Evolutionary conservation across 2,888 invertebrate species (phyloP), one percentile per base, ranked within the genome.

Genomic region (Agrenia bidenticulata): DNA sequence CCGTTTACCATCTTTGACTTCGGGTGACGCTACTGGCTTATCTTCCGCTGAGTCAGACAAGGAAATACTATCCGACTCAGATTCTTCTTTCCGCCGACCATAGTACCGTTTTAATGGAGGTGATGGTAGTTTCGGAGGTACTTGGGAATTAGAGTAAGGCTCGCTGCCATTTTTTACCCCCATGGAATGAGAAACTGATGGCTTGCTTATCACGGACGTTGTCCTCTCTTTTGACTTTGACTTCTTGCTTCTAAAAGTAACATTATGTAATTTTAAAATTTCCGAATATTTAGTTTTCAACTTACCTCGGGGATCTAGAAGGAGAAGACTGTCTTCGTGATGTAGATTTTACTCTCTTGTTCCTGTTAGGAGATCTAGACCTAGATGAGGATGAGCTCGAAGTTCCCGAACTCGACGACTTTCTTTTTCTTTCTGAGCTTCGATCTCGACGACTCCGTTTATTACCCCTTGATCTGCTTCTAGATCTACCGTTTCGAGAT

Each of bases 71-170:
- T 67, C 66, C 15, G 55, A 55, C n/a, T 63, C 60, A 53, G 54
- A 39, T 45, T 41, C 9, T 76, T 70, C 5, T 70, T 71, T 27
- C 69, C 72, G 59, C 59, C 70, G 61, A 60, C 72, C 66, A 61
- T 78, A 78, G 58, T 77, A 77, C 1, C 77, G 64, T 41, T 74
- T 75, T 7, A 76, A 63, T n/a, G 77, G 77, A 45, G 77, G 77
- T 7, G 72, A 70, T n/a, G 72, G 66, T 27, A 67, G 55, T 51
- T 55, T 70, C 11, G 58, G 39, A 19, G 60, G 59, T n/a, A 51
- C 63, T 32, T 49, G 55, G 11, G 27, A n/a, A 13, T 53, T 54
- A n/a, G 60, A 60, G 11, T 39, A 45, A 19, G 27, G 23, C 21
- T 11, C 42, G 42, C 23, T 45, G 41, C n/a, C 55, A 37, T 17